Evolutionary conservation across 2,113 vertebrate species (phyloP).

Genomic region (Spizaetus ornatus): DNA sequence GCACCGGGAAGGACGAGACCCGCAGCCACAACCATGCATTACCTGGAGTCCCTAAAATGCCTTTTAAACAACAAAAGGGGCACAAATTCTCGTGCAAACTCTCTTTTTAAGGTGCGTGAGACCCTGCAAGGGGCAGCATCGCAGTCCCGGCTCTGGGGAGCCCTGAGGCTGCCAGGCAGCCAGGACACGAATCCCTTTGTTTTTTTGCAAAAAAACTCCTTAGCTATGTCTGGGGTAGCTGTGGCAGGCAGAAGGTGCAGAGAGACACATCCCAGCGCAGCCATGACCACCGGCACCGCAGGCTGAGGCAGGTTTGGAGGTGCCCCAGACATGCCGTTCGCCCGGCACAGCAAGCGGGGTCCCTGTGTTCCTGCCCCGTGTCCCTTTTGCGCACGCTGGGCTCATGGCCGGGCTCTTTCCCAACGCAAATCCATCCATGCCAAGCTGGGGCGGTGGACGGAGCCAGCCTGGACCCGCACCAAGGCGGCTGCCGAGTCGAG

Average conservation of each 20-base stretch:
- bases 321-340: accelerated
- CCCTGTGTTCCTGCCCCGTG: not conserved
- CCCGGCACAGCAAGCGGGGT: accelerated
- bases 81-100: not conserved
- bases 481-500: accelerated
- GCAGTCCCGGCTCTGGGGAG: accelerated
- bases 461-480: not conserved
- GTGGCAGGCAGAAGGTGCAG: not conserved
- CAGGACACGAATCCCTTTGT: not conserved
- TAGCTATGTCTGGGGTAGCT: accelerated
- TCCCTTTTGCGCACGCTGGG: not conserved
- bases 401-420: not conserved
- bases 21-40: accelerated
- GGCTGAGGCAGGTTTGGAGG: not conserved
- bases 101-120: accelerated
- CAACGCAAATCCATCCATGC: not conserved
- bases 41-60: not conserved
- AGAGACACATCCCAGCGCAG: not conserved
- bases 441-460: not conserved
- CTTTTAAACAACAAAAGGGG: not conserved
- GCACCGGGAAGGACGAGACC: not conserved
- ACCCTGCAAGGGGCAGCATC: not conserved
- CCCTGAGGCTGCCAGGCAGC: not conserved
- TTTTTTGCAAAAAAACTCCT: not conserved
- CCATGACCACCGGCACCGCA: accelerated